Conservation (phyloP, 2,797 vertebrate genomes). For the Silurus lanzhouensis region DNA sequence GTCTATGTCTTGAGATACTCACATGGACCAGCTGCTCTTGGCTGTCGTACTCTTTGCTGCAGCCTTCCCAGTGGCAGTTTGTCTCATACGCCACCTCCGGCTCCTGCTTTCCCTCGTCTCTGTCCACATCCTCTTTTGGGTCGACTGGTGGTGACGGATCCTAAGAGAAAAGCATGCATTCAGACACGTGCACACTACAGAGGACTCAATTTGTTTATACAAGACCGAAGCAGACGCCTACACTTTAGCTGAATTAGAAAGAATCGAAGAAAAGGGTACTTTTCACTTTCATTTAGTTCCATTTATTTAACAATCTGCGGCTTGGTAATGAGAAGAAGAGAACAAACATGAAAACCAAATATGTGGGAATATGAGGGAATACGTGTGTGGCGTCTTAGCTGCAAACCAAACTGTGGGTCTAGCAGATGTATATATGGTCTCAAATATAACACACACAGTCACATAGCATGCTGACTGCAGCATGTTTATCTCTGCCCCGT, state of each 20-base stretch:
- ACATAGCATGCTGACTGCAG: slow-evolving; percentile 74
- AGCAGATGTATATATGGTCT: slow-evolving; percentile 31
- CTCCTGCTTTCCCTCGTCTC: slow-evolving; percentile 85
- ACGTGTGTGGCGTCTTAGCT: slow-evolving; percentile 23
- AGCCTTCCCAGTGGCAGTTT: slow-evolving; percentile 88
- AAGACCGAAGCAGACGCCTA: neutral
- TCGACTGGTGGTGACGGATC: slow-evolving; percentile 76
- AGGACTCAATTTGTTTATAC: slow-evolving; percentile 17
- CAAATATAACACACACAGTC: slow-evolving; percentile 24
- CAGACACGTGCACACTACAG: slow-evolving; percentile 8
- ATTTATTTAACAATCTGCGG: slow-evolving; percentile 21
- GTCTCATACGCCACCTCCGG: slow-evolving; percentile 86
- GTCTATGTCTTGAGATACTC: slow-evolving; percentile 60
- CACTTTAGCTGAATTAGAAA: slow-evolving; percentile 27
- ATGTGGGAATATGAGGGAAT: slow-evolving; percentile 19
- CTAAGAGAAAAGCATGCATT: slow-evolving; percentile 63
- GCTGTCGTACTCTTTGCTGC: slow-evolving; percentile 84
- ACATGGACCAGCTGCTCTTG: slow-evolving; percentile 90
- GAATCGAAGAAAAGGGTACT: slow-evolving; percentile 9
- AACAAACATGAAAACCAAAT: slow-evolving; percentile 16
- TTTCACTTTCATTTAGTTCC: slow-evolving; percentile 29
- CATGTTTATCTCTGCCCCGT: slow-evolving; percentile 83
- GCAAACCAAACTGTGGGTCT: slow-evolving; percentile 19
- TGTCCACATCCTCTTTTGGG: slow-evolving; percentile 86
- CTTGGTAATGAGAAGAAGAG: slow-evolving; percentile 19